These are phyloP conservation scores for Galemys pyrenaicus DNA, from an alignment of 2,113 vertebrate species.

Conservation along the genomic window DNA sequence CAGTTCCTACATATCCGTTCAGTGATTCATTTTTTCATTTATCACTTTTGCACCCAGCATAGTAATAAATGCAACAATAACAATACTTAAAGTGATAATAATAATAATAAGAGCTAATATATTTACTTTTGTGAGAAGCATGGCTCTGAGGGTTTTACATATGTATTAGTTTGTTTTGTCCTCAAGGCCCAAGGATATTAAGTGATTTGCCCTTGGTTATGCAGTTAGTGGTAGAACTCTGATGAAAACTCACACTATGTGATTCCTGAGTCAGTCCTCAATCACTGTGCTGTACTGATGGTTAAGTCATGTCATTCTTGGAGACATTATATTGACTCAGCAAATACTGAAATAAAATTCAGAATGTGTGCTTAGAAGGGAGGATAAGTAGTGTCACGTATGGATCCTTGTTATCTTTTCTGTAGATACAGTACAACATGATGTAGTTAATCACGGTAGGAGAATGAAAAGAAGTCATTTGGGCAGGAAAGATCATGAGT, in stretches of 20 bases:
- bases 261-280: no score
- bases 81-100: neutral
- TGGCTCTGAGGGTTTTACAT: neutral
- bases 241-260: neutral
- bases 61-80: neutral
- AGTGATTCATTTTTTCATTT: neutral
- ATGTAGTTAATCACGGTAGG: neutral
- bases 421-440: neutral
- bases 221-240: neutral
- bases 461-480: neutral
- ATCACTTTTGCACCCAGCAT: neutral
- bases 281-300: neutral
- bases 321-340: neutral
- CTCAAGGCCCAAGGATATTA: neutral
- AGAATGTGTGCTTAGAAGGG: neutral
- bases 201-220: neutral
- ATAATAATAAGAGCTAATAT: neutral
- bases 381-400: neutral
- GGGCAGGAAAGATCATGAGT: neutral
- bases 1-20: neutral
- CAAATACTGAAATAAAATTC: neutral
- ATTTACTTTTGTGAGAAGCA: neutral
- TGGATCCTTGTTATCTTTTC: neutral
- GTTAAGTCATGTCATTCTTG: neutral
- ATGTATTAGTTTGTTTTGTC: neutral